phyloP scores from a whole-genome alignment of 2,113 vertebrate species.

The Ornithorhynchus anatinus region DNA sequence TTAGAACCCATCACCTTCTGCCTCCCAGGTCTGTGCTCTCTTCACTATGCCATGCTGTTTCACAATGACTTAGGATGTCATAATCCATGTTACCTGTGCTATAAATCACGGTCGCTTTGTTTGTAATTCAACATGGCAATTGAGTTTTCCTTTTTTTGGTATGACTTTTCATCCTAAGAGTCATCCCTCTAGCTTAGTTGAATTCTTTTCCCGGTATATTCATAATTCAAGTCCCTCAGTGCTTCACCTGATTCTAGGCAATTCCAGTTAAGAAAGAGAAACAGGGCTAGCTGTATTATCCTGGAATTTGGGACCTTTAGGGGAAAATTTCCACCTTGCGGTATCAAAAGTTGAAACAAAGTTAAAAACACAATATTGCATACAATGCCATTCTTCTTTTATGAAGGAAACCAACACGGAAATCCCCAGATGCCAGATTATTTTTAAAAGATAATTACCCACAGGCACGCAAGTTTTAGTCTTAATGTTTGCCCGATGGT shows the following conservation, averaged over 20 bases:
- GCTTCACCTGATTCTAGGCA: background rate
- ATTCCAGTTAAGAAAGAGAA: background rate
- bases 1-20: background rate
- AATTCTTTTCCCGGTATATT: background rate
- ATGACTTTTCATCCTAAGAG: background rate
- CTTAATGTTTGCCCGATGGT: background rate
- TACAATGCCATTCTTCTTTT: background rate
- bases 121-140: background rate
- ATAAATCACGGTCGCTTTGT: background rate
- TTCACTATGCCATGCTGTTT: background rate
- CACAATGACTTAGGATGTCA: too few relatives aligned
- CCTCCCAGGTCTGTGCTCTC: background rate
- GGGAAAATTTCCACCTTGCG: background rate
- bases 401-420: background rate
- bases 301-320: background rate
- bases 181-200: background rate
- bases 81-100: background rate
- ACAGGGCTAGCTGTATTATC: background rate
- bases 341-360: constrained; percentile 3
- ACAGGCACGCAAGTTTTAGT: background rate
- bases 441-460: background rate
- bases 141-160: background rate
- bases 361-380: background rate
- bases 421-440: constrained; percentile 8
- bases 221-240: background rate